Evolutionary conservation across 2,888 invertebrate genomes (phyloP), one percentile per base, ranked within the genome.

Genomic region (Amblyjoppa fuscipennis): DNA sequence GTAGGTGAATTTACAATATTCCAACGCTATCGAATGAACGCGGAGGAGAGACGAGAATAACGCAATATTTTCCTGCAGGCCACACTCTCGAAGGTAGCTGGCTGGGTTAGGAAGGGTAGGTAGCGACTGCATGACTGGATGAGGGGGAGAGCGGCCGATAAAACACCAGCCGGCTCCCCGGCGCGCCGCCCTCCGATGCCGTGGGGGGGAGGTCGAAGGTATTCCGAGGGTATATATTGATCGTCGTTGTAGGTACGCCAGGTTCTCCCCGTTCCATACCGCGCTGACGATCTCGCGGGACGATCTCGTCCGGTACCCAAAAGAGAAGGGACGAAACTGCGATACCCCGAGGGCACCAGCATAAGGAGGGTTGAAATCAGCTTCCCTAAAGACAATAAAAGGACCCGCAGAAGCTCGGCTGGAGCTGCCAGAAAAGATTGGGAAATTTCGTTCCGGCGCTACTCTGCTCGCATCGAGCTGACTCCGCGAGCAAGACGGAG

Each of bases 181-280:
- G 53, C 81, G 76, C 59, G 69, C 61, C 74, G 53, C 61, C 49
- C 51, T 9, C 70, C 56, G 45, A 34, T 16, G 51, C 45, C 59
- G 31, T 41, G 28, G 38, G 82, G 70, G 20, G 20, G 20, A 20
- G 81, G 70, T 76, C 70, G 82, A 83, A 80, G 85, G 79, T 83
- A 76, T 73, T 79, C 76, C 59, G 75, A 79, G 84, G 83, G 83
- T 84, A 84, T 86, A 87, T 87, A 87, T 87, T 87, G 87, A 87
- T 87, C 87, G 87, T 73, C 59, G 49, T 71, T 76, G 82, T 73
- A 77, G 77, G 75, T 85, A 83, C 59, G 49, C 59, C 5, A 6
- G 64, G 3, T 53, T n/a, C 71, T 51, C 31, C 68, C 45, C 25
- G 9, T 25, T 41, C 38, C 68, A 20, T 20, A 81, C 66, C 41